Percentiles rank a stretch among this genome's conserved stretches.
Evolutionary conservation across 2,113 vertebrate species (phyloP).

Genomic region (Cheirogaleus medius): DNA sequence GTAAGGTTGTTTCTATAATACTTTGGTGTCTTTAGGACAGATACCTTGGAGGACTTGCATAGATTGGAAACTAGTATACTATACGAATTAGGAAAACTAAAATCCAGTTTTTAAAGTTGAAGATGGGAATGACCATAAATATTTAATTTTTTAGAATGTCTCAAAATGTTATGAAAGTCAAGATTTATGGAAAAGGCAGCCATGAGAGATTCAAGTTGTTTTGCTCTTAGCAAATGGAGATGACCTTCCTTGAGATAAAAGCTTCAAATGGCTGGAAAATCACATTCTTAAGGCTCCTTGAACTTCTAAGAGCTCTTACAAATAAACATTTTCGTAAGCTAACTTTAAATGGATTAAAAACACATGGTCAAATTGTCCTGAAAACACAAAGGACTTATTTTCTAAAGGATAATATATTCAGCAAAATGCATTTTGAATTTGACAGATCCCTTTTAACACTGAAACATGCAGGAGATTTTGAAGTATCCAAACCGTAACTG

Average conservation of each 20-base stretch:
- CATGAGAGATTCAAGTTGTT: not conserved
- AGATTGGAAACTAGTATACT: not conserved
- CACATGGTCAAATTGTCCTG: constrained; percentile 48
- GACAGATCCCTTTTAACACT: not conserved
- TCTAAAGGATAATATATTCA: constrained; percentile 58
- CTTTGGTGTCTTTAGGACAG: not conserved
- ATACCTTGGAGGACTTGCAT: not conserved
- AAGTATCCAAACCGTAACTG: not conserved
- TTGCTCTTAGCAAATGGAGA: constrained; percentile 36
- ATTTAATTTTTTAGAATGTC: constrained; percentile 15
- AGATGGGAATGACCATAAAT: not conserved
- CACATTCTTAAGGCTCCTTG: constrained; percentile 30
- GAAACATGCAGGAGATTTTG: not conserved
- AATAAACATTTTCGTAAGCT: constrained; percentile 61
- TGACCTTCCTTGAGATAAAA: constrained; percentile 57
- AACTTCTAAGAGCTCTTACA: constrained; percentile 50
- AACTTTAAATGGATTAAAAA: constrained; percentile 66
- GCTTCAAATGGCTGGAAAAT: constrained; percentile 50
- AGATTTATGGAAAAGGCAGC: constrained; percentile 33
- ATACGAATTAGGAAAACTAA: not conserved
- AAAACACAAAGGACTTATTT: constrained; percentile 55
- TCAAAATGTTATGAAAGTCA: constrained; percentile 39
- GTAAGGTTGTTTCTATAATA: not conserved
- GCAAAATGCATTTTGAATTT: constrained; percentile 45
- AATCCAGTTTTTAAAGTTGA: constrained; percentile 3